Evolutionary conservation across 2,888 invertebrate genomes (phyloP).

Genomic region (Cabera pusaria): DNA sequence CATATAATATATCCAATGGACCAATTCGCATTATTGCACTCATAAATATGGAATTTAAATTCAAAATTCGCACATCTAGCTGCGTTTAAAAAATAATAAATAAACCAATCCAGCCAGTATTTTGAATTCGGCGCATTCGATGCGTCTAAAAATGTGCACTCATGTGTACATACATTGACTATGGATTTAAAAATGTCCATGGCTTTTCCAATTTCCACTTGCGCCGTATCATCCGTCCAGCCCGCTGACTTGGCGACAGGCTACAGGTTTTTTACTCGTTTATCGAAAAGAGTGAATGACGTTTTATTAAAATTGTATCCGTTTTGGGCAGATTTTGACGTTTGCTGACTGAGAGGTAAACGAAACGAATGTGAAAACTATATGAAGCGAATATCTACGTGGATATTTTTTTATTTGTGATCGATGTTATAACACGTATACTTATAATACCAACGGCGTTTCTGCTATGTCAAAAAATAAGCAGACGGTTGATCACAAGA

Average conservation of each 20-base stretch:
- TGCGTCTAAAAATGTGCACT: conserved; percentile 21
- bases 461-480: no score
- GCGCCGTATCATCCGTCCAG: conserved; percentile 57
- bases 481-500: no score
- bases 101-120: conserved; percentile 3
- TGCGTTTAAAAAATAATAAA: neutral
- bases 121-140: conserved; percentile 6
- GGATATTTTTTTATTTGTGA: no score
- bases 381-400: neutral
- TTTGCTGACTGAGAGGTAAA: conserved; percentile 18
- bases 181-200: no score
- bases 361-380: conserved; percentile 7
- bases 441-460: no score
- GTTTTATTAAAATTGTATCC: conserved; percentile 38
- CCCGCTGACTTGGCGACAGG: conserved; percentile 45
- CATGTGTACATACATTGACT: conserved; percentile 32
- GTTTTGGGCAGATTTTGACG: conserved; percentile 20
- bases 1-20: no score
- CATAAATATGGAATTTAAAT: no score
- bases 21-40: no score
- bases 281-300: conserved; percentile 41
- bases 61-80: no score
- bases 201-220: conserved; percentile 75
- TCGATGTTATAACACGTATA: no score
- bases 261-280: conserved; percentile 27